Percentiles rank a stretch among this genome's conserved stretches.
Evolutionary conservation across 2,113 vertebrate genomes (phyloP).

Genomic region (Clarias magur): DNA sequence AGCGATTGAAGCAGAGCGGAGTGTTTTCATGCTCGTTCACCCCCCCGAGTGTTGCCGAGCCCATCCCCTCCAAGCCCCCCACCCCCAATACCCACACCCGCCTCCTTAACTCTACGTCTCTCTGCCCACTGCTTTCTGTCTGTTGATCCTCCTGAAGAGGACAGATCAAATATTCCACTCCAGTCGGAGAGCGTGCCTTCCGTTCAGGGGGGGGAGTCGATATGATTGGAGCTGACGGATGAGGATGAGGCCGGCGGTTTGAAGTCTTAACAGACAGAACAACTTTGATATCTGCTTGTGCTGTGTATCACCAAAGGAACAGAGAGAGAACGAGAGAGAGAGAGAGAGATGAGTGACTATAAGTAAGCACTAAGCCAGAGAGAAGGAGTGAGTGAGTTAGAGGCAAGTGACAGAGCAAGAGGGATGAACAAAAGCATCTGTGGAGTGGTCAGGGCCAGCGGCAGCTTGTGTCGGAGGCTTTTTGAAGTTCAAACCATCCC

Average conservation of each 20-base stretch:
- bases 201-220: constrained; percentile 61
- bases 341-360: constrained; percentile 44
- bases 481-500: constrained; percentile 71
- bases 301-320: constrained; percentile 73
- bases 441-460: constrained; percentile 70
- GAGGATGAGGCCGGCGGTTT: constrained; percentile 68
- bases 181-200: constrained; percentile 65
- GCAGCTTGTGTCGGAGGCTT: constrained; percentile 69
- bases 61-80: not conserved
- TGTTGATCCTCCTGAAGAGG: constrained; percentile 76
- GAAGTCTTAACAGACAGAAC: constrained; percentile 76
- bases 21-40: constrained; percentile 45
- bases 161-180: constrained; percentile 81
- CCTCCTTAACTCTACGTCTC: not conserved
- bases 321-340: constrained; percentile 53
- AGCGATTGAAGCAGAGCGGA: constrained; percentile 44
- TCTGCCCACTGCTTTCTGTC: constrained; percentile 64
- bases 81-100: not conserved
- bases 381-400: constrained; percentile 54
- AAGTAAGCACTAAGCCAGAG: constrained; percentile 44
- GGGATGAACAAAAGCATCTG: constrained; percentile 73
- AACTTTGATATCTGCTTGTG: constrained; percentile 74
- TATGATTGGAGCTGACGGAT: constrained; percentile 77
- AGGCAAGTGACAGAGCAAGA: constrained; percentile 46
- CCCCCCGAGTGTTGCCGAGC: constrained; percentile 35